A percentile compares a stretch with the other conserved stretches of the same genome.
phyloP scores from a whole-genome alignment of 2,888 invertebrate genomes.

The Leucophenga maculata region DNA sequence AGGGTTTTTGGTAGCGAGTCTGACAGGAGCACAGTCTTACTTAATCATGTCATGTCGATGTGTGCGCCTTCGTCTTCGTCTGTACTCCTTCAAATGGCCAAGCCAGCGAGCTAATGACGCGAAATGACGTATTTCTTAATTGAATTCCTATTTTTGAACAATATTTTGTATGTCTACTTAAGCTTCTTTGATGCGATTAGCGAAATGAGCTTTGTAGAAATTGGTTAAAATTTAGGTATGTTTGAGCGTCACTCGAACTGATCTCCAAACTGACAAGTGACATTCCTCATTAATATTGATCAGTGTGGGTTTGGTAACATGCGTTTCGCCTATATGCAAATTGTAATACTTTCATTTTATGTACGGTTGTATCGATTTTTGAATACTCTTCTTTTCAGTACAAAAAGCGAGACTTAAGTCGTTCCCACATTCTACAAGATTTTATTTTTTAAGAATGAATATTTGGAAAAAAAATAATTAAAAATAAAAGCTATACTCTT shows the following conservation, averaged over 20 bases:
- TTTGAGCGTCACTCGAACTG: neutral
- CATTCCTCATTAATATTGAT: slow-evolving; percentile 58
- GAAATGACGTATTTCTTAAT: slow-evolving; percentile 20
- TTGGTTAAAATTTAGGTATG: slow-evolving; percentile 41
- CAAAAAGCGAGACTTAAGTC: too few species aligned
- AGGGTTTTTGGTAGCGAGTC: slow-evolving; percentile 4
- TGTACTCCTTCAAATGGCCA: too few species aligned
- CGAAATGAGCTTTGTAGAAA: slow-evolving; percentile 60
- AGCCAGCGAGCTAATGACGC: slow-evolving; percentile 4
- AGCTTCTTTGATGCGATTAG: slow-evolving; percentile 62
- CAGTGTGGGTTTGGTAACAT: neutral
- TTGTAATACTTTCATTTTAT: too few species aligned
- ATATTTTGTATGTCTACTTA: slow-evolving; percentile 2
- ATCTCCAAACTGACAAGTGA: slow-evolving; percentile 55
- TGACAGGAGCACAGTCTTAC: neutral
- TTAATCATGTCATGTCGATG: slow-evolving; percentile 19
- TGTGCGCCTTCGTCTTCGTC: slow-evolving; percentile 10
- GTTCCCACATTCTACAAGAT: too few species aligned
- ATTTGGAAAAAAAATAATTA: too few species aligned
- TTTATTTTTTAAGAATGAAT: too few species aligned
- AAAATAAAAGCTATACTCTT: too few species aligned
- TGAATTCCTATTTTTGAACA: neutral
- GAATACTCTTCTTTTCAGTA: too few species aligned
- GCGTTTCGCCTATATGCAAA: too few species aligned
- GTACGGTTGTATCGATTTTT: too few species aligned